Evolutionary conservation across 2,797 vertebrate genomes (phyloP).

Genomic region (Emys orbicularis): DNA sequence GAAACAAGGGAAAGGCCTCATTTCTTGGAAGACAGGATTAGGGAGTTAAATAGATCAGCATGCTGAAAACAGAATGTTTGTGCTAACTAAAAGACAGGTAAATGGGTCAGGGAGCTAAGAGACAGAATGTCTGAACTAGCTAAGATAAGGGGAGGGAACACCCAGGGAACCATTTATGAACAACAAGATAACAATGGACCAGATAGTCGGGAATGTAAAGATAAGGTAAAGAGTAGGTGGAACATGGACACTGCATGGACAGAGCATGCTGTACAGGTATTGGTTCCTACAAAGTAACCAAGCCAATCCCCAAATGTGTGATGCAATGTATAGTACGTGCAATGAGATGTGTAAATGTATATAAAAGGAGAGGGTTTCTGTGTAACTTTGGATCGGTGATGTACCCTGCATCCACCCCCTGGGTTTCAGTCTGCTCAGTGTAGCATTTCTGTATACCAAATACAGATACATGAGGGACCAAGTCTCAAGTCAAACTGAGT

Average conservation of each 20-base stretch:
- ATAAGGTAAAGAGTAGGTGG: neutral
- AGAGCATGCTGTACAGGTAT: neutral
- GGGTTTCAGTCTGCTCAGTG: neutral
- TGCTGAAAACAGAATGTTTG: neutral
- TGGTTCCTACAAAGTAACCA: neutral
- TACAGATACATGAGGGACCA: neutral
- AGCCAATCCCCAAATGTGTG: neutral
- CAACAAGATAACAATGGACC: neutral
- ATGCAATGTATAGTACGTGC: neutral
- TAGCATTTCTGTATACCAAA: neutral
- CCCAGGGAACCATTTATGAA: neutral
- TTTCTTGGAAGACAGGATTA: neutral
- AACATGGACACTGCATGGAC: neutral
- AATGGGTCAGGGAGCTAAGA: neutral
- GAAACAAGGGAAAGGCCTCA: neutral
- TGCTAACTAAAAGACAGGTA: neutral
- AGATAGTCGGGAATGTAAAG: neutral
- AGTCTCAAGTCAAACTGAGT: neutral
- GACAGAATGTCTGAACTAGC: neutral
- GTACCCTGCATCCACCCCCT: neutral
- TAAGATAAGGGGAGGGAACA: neutral
- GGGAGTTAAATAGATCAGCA: neutral
- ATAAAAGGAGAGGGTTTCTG: neutral
- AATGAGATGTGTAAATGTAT: neutral
- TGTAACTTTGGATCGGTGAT: neutral